These are phyloP conservation scores for Pterostichus madidus DNA, from an alignment of 2,888 invertebrate genomes.

Conservation along the genomic window DNA sequence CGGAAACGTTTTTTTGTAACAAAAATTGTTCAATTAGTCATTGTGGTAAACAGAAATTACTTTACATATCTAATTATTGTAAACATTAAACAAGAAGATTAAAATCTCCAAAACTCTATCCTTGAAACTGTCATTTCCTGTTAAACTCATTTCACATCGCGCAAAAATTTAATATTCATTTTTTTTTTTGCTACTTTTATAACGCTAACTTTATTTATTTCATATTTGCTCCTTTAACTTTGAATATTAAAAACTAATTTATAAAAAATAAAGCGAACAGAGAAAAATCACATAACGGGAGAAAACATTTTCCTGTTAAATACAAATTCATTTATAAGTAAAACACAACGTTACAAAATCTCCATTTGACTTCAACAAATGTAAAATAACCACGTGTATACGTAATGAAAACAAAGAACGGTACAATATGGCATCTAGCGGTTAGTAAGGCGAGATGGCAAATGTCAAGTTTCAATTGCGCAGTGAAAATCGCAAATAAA, in stretches of 20 bases:
- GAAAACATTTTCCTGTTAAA: too few species aligned
- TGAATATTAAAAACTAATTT: too few species aligned
- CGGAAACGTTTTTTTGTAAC: constrained; percentile 16
- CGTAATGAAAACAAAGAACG: constrained; percentile 13
- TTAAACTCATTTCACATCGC: constrained; percentile 14
- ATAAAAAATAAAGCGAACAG: too few species aligned
- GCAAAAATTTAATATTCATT: background rate
- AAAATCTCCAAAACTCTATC: constrained; percentile 21
- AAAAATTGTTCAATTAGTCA: constrained; percentile 40
- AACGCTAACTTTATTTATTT: too few species aligned
- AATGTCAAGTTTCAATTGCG: background rate
- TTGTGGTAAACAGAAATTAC: constrained; percentile 18
- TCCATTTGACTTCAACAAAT: too few species aligned
- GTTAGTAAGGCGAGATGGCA: constrained; percentile 1
- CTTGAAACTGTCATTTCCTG: constrained; percentile 33
- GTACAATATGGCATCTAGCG: background rate
- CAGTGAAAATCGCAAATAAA: constrained; percentile 43
- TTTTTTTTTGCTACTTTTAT: background rate
- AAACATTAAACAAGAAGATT: constrained; percentile 34
- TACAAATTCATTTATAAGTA: too few species aligned
- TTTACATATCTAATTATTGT: constrained; percentile 32
- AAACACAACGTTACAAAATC: too few species aligned
- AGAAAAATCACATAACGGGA: too few species aligned
- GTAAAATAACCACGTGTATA: constrained; percentile 6
- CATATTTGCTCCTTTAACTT: too few species aligned